These are phyloP conservation scores for Arenaria interpres DNA, from an alignment of 2,113 vertebrate species.

Conservation along the genomic window DNA sequence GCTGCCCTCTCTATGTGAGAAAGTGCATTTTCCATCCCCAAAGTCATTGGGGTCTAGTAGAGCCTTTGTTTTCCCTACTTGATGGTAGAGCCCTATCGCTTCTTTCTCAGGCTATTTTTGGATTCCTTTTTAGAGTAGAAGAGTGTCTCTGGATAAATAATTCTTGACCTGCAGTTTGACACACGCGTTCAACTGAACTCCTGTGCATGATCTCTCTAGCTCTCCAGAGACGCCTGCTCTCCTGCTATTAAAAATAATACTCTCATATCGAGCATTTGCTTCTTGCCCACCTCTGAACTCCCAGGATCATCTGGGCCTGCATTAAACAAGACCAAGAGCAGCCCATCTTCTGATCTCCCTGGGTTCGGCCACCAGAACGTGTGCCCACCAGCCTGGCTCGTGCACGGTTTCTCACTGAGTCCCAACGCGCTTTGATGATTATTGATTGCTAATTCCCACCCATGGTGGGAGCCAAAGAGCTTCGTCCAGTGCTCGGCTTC, in stretches of 20 bases:
- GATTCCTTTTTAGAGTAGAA: not conserved
- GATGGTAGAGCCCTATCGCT: not conserved
- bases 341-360: not conserved
- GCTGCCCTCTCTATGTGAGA: not conserved
- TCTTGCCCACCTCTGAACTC: not conserved
- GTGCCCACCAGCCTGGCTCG: not conserved
- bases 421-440: rapidly evolving
- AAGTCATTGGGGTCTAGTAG: not conserved
- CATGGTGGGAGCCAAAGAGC: not conserved
- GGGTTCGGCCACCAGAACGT: not conserved
- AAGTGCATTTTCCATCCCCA: not conserved
- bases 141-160: not conserved
- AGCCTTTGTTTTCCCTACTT: not conserved
- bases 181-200: rapidly evolving
- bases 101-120: not conserved
- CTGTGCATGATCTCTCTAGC: not conserved
- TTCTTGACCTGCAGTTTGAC: not conserved
- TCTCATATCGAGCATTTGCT: not conserved
- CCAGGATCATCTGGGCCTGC: not conserved
- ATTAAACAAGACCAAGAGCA: not conserved
- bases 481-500: not conserved
- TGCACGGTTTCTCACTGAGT: rapidly evolving
- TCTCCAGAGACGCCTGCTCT: not conserved
- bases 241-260: not conserved
- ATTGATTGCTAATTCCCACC: not conserved